Evolutionary conservation across 2,888 invertebrate genomes (phyloP), one percentile per base, ranked within the genome.

Genomic region (Xestoiulus laeticollis): DNA sequence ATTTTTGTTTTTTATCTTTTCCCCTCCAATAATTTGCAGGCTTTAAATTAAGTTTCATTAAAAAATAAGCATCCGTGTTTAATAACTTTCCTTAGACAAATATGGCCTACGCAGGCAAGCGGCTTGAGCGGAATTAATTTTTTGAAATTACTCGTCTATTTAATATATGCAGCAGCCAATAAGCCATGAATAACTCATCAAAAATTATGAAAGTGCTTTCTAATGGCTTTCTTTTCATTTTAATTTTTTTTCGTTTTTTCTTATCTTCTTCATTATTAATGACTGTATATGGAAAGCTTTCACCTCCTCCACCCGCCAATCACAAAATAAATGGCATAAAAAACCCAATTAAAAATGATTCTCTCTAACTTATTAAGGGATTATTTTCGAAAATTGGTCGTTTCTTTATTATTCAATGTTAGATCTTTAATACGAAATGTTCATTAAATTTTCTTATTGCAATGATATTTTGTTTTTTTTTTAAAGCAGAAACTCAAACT

Each of bases 181-280:
- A 43, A 84, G 33, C 84, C 43, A 84, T 84, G 84, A 84, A 84
- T 84, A 43, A 84, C 84, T 84, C 84, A 84, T 84, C 84, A 84
- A 84, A 68, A 84, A 84, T 84, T 84, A 84, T 84, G 33, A 84
- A 84, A 84, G 84, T 84, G 84, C 84, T 84, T 84, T 84, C 68
- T 84, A 84, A 84, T 84, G 84, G 84, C 43, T 84, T 84, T 43
- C 68, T 68, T 68, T 68, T 68, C 68, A 68, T 68, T 68, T 68
- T 68, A 68, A 26, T 68, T 68, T 68, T 68, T 68, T 22, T 26
- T 14, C 68, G 10, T 26, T 68, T 68, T 33, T 84, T 84, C 33
- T 84, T 84, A 84, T 84, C 38, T 84, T 12, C 16, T 84, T 33
- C 84, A 84, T 84, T 84, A 84, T 84, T 84, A 84, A 84, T 84